A percentile compares a stretch with the other conserved stretches of the same genome.
These are phyloP conservation scores for Calycopis cecrops DNA, from an alignment of 1,140 invertebrate genomes.

Conservation along the genomic window DNA sequence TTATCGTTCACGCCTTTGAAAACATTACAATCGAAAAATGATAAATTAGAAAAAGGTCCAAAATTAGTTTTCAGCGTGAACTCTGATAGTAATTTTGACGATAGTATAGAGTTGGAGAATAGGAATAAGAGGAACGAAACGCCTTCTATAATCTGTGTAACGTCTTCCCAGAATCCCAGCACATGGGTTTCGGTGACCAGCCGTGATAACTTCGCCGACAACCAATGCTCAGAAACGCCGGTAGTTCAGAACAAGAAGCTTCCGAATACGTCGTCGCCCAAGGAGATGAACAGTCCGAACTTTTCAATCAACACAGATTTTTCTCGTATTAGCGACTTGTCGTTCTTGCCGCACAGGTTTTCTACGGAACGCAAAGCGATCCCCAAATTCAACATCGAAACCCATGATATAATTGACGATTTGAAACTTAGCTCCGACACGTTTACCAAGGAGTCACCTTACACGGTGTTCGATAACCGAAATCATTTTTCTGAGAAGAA, in stretches of 20 bases:
- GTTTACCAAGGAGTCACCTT: slow-evolving; percentile 69
- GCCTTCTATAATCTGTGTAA: slow-evolving; percentile 52
- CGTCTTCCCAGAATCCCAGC: slow-evolving; percentile 42
- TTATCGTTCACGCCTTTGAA: slow-evolving; percentile 60
- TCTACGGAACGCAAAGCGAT: slow-evolving; percentile 66
- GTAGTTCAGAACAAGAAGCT: slow-evolving; percentile 49
- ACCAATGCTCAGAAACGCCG: slow-evolving; percentile 38
- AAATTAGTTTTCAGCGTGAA: slow-evolving; percentile 57
- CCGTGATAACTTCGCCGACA: slow-evolving; percentile 28
- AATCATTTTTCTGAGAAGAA: slow-evolving; percentile 33
- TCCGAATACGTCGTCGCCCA: slow-evolving; percentile 65
- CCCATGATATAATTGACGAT: slow-evolving; percentile 53
- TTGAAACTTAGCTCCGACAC: slow-evolving; percentile 61
- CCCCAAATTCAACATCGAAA: slow-evolving; percentile 53
- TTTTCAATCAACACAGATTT: slow-evolving; percentile 67
- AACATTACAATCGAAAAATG: slow-evolving; percentile 35
- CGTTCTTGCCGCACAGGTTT: slow-evolving; percentile 66
- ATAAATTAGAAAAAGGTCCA: slow-evolving; percentile 52
- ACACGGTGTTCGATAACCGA: slow-evolving; percentile 37
- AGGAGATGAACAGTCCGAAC: slow-evolving; percentile 60
- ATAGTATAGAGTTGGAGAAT: slow-evolving; percentile 47
- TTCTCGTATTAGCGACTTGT: slow-evolving; percentile 61
- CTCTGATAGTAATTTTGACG: slow-evolving; percentile 54
- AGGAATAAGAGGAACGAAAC: slow-evolving; percentile 57
- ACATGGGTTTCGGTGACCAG: slow-evolving; percentile 49